Evolutionary conservation across 2,113 vertebrate species (phyloP).

Genomic region (Ahaetulla prasina): DNA sequence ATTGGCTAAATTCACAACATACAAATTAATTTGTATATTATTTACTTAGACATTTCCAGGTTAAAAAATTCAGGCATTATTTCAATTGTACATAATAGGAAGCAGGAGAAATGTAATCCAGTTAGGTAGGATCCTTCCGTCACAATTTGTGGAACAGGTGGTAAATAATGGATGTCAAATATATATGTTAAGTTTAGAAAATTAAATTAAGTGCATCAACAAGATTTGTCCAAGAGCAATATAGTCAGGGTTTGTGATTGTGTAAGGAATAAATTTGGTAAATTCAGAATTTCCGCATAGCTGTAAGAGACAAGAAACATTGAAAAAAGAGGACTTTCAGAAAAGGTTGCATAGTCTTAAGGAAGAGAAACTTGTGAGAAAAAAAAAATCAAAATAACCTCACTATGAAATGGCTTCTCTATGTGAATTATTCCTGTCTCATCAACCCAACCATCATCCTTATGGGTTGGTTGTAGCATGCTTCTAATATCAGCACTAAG

Average conservation of each 20-base stretch:
- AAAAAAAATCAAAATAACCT: not conserved
- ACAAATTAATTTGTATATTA: not conserved
- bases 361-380: not conserved
- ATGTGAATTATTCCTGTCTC: not conserved
- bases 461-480: not conserved
- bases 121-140: not conserved
- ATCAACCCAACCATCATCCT: not conserved
- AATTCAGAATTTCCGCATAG: not conserved
- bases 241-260: no score
- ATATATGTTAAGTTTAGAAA: not conserved
- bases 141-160: not conserved
- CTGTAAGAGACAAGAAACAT: not conserved
- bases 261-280: not conserved
- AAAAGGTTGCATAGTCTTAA: not conserved
- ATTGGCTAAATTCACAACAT: not conserved
- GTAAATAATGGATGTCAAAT: not conserved
- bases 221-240: no score
- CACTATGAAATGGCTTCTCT: not conserved
- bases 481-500: not conserved
- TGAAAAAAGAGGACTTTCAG: no score
- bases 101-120: not conserved
- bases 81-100: not conserved
- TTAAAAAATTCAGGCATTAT: not conserved
- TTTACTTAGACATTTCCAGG: not conserved
- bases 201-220: not conserved